Evolutionary conservation across 2,797 vertebrate genomes (phyloP), one percentile per base, ranked within the genome.

Genomic region (Bovichtus diacanthus): DNA sequence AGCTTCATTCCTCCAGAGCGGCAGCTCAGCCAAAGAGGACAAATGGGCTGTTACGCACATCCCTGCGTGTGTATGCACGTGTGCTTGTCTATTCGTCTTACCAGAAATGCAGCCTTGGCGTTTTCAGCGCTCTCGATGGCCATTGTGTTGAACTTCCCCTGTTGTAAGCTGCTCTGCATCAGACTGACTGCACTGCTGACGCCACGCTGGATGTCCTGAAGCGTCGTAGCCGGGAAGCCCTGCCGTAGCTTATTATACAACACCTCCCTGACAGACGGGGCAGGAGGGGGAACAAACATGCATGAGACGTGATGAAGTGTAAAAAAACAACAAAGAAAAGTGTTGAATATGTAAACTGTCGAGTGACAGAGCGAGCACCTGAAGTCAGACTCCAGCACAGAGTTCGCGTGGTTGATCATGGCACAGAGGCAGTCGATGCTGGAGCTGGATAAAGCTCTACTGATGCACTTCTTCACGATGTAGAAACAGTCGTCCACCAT

Each of bases 401-500:
- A 97, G 90, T 97, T 99, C n/a, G 98, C 95, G 9, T 98, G 97
- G 92, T 99, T 99, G 93, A 99, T 99, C 98, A 99, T 99, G 47
- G 98, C 98, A 25, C 98, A 99, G 74, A 99, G 96, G 44, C 98
- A 99, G 93, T 99, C 98, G 1, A 98, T 99, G 94, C 94, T 99
- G 91, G 97, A 98, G 93, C 98, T 99, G 80, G 98, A 98, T 34
- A 99, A 92, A 19, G 98, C 97, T 44, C 98, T 92, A 27, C 98
- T 97, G 64, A 99, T 98, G 93, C 98, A 99, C 88, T 99, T 99
- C 93, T 99, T 99, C 74, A 99, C 97, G 0, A 99, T 99, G 82
- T 99, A 99, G 92, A 99, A 99, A 74, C 98, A 98, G 1, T 99
- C 98, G 2, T 99, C 98, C 87, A 99, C 98, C 98, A 99, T 97